Conservation (phyloP, 1,140 invertebrate genomes). For the Megalonaias nervosa region DNA sequence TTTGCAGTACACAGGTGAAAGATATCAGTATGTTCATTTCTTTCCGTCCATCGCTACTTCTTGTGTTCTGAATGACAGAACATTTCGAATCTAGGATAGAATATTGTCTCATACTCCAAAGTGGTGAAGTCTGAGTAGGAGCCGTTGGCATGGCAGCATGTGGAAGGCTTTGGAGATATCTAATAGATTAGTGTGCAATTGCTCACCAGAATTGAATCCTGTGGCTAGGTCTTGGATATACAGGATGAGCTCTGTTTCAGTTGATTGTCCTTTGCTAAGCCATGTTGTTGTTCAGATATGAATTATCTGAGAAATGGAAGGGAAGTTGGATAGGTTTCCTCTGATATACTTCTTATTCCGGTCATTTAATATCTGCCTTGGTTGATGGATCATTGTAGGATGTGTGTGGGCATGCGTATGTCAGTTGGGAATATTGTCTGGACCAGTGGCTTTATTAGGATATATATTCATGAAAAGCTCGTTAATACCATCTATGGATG, state of each 20-base stretch:
- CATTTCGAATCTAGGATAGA: neutral
- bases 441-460: too few relatives aligned
- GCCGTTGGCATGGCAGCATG: neutral
- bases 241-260: neutral
- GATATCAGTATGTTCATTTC: neutral
- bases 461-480: too few relatives aligned
- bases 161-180: conserved; percentile 6
- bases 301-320: neutral
- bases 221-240: conserved; percentile 4
- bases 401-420: too few relatives aligned
- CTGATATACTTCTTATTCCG: too few relatives aligned
- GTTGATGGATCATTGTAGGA: too few relatives aligned
- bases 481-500: too few relatives aligned
- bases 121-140: neutral
- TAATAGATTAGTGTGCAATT: conserved; percentile 1
- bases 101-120: neutral
- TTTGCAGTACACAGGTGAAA: neutral
- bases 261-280: neutral
- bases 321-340: too few relatives aligned
- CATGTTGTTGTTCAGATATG: neutral
- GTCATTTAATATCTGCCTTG: too few relatives aligned
- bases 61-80: conserved; percentile 5
- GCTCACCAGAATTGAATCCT: conserved; percentile 7
- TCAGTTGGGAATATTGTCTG: too few relatives aligned
- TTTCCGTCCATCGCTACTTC: neutral